Conservation (phyloP, 2,113 vertebrate genomes). For the Gymnorhina tibicen region DNA sequence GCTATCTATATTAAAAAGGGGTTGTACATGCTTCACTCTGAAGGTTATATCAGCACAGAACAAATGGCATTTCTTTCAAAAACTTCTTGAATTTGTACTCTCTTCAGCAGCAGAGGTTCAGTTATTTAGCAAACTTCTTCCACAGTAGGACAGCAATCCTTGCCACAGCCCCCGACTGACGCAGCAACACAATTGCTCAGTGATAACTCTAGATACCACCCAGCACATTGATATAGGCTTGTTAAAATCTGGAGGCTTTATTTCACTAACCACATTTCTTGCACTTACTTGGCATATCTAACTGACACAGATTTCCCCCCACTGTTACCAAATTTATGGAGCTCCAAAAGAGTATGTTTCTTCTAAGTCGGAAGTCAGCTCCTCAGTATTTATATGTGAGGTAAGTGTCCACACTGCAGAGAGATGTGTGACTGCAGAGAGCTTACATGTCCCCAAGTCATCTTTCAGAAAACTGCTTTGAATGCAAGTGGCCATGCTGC, state of each 20-base stretch:
- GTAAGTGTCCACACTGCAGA: fast-evolving
- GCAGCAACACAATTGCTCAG: background rate
- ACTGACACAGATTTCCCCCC: background rate
- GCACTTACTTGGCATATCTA: background rate
- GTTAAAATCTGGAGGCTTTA: background rate
- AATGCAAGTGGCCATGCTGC: fast-evolving
- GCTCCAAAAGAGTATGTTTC: background rate
- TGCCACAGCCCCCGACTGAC: background rate
- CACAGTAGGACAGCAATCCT: background rate
- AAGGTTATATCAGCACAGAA: background rate
- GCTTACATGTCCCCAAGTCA: background rate
- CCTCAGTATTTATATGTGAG: background rate
- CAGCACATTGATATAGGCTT: background rate
- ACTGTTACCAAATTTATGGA: background rate
- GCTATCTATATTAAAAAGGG: background rate
- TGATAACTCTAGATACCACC: background rate
- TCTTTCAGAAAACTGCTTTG: background rate
- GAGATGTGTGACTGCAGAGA: background rate
- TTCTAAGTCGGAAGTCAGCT: background rate
- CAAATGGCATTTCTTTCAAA: background rate
- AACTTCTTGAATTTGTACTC: background rate
- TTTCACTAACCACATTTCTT: background rate
- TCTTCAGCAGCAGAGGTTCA: background rate
- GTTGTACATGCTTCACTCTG: background rate
- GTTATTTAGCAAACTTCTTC: background rate